Evolutionary conservation across 2,113 vertebrate genomes (phyloP).

Genomic region (Pteruthius melanotis): DNA sequence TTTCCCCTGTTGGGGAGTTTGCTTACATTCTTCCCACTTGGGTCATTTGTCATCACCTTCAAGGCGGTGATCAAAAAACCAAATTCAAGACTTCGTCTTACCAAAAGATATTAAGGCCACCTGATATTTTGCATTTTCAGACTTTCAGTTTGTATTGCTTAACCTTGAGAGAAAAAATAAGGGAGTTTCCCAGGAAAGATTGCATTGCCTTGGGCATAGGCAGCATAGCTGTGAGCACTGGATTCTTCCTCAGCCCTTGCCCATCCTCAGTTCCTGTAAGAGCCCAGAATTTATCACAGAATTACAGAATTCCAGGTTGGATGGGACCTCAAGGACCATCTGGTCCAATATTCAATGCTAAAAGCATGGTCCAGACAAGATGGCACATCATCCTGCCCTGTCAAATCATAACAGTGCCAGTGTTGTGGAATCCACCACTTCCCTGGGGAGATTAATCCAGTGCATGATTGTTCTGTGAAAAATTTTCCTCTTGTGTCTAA

Average conservation of each 20-base stretch:
- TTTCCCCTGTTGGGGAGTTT: neutral
- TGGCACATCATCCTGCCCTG: neutral
- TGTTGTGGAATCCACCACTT: neutral
- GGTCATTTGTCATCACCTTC: neutral
- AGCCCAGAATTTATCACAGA: neutral
- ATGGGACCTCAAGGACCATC: neutral
- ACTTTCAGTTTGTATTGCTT: neutral
- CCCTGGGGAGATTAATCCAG: neutral
- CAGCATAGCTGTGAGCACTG: neutral
- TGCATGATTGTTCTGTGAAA: neutral
- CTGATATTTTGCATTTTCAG: neutral
- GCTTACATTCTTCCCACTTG: neutral
- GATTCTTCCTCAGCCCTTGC: neutral
- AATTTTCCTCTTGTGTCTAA: neutral
- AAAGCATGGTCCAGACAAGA: neutral
- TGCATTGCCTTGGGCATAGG: neutral
- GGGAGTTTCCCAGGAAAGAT: neutral
- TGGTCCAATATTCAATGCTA: neutral
- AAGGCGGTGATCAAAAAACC: neutral
- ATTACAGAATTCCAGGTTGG: neutral
- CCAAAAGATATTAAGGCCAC: neutral
- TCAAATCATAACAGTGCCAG: neutral
- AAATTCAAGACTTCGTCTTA: neutral
- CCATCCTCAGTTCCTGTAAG: neutral
- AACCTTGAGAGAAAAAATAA: neutral